Evolutionary conservation across 1,140 invertebrate species (phyloP), one percentile per base, ranked within the genome.

Genomic region (Lucilia cuprina): DNA sequence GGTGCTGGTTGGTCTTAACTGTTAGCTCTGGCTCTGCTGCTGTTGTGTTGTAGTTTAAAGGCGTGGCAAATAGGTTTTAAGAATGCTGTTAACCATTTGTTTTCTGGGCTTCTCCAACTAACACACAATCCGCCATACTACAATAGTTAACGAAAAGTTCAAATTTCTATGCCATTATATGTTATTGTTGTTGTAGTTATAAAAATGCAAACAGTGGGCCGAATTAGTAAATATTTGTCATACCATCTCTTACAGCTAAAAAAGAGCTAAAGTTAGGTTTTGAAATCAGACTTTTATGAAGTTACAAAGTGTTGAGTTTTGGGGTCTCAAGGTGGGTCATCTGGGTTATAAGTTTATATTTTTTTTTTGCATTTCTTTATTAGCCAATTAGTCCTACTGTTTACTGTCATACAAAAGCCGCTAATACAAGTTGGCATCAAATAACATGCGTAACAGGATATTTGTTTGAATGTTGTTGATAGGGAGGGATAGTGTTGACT

Each of bases 361-460:
- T n/a, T n/a, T n/a, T n/a, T n/a, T 30, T 30, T 30, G 25, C 3
- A 30, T 2, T 30, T 30, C 25, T 3, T 30, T 30, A 30, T 30
- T 2, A 30, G 25, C 25, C 25, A 30, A 30, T 30, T 30, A 3
- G 25, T 30, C 25, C 25, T 30, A 30, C 25, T 30, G 25, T 30
- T 30, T 30, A 30, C 25, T 30, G n/a, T 10, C 19, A 9, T 21
- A 70, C 25, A 60, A 60, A 70, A 21, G 65, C 19, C 65, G 65
- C n/a, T 70, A 25, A 21, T 21, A 70, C 65, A 70, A 70, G n/a
- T 70, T 70, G 65, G 65, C 65, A 21, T 70, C n/a, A 60, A 60
- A 75, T 75, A 78, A 78, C 75, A 78, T 78, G 75, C 75, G 75
- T 78, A 78, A 78, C 75, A 78, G 75, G 75, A 78, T 47, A 78